A percentile compares a stretch with the other conserved stretches of the same genome.
phyloP scores from a whole-genome alignment of 1,140 invertebrate species.

The Pectinophora gossypiella region DNA sequence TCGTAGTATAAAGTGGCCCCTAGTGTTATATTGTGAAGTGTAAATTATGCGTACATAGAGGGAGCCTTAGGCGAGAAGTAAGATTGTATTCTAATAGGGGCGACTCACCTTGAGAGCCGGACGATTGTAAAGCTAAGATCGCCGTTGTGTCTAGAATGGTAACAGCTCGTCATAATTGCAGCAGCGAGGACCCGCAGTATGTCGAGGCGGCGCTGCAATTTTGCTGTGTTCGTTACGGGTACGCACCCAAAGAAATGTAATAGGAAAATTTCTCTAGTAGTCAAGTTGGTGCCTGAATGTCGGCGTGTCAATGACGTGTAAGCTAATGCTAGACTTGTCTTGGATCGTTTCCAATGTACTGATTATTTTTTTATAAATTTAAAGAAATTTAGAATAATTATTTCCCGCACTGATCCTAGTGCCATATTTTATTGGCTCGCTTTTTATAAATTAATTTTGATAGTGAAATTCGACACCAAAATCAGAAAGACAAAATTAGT shows the following conservation, averaged over 20 bases:
- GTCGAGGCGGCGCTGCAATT: not conserved
- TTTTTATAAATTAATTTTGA: slow-evolving; percentile 49
- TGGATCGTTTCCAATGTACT: slow-evolving; percentile 67
- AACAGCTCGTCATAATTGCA: too few relatives aligned
- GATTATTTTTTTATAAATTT: slow-evolving; percentile 62
- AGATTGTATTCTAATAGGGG: too few relatives aligned
- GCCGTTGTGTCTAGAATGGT: too few relatives aligned
- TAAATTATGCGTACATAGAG: not conserved
- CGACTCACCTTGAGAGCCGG: too few relatives aligned
- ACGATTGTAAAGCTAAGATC: too few relatives aligned
- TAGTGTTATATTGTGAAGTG: slow-evolving; percentile 22
- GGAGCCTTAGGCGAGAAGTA: slow-evolving; percentile 16
- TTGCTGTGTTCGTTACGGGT: slow-evolving; percentile 21
- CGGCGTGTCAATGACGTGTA: slow-evolving; percentile 37
- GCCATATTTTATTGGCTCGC: slow-evolving; percentile 71
- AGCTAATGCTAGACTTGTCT: slow-evolving; percentile 35
- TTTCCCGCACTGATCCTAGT: slow-evolving; percentile 67
- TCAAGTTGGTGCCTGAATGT: slow-evolving; percentile 68
- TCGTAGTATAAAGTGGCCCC: slow-evolving; percentile 18
- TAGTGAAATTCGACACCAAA: slow-evolving; percentile 72
- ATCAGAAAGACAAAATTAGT: slow-evolving; percentile 53
- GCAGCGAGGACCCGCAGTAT: not conserved
- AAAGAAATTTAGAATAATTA: slow-evolving; percentile 54
- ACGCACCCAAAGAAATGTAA: slow-evolving; percentile 41
- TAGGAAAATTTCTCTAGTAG: slow-evolving; percentile 65